Percentiles rank a stretch among this genome's conserved stretches.
These are phyloP conservation scores for Nomada flava DNA, from an alignment of 2,888 invertebrate genomes.

Conservation along the genomic window DNA sequence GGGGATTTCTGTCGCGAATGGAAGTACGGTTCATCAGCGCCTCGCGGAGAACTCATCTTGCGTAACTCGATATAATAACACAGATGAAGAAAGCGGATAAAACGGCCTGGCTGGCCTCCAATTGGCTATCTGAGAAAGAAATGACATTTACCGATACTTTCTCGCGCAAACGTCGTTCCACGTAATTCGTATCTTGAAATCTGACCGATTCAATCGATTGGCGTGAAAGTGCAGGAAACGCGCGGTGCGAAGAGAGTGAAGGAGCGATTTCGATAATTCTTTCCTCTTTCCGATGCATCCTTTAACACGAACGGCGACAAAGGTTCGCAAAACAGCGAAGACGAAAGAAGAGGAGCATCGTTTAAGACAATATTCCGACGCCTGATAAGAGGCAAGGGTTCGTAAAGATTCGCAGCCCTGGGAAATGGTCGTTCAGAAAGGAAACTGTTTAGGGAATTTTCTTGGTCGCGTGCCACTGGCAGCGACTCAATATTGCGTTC, in stretches of 20 bases:
- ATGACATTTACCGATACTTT: constrained; percentile 45
- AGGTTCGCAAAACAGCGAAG: too few species aligned
- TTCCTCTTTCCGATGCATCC: too few species aligned
- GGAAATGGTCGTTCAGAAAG: not conserved
- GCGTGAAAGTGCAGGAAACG: not conserved
- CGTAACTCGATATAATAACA: constrained; percentile 50
- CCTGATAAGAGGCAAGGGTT: not conserved
- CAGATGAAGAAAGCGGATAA: constrained; percentile 43
- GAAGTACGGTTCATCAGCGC: constrained; percentile 3
- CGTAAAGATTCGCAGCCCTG: not conserved
- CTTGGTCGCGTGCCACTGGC: constrained; percentile 50
- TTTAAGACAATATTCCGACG: not conserved
- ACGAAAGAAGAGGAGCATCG: too few species aligned
- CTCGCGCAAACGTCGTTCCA: not conserved
- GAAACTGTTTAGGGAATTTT: constrained; percentile 54
- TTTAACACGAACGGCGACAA: too few species aligned
- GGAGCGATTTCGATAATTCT: constrained; percentile 12
- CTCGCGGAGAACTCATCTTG: constrained; percentile 8
- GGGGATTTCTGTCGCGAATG: not conserved
- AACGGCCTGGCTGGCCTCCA: constrained; percentile 40
- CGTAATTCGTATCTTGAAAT: not conserved
- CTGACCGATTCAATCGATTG: not conserved
- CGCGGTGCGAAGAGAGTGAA: not conserved
- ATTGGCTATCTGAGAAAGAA: constrained; percentile 49
- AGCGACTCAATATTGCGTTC: constrained; percentile 58